Conservation (phyloP, 2,113 vertebrate species). For the Rhinogobius similis region DNA sequence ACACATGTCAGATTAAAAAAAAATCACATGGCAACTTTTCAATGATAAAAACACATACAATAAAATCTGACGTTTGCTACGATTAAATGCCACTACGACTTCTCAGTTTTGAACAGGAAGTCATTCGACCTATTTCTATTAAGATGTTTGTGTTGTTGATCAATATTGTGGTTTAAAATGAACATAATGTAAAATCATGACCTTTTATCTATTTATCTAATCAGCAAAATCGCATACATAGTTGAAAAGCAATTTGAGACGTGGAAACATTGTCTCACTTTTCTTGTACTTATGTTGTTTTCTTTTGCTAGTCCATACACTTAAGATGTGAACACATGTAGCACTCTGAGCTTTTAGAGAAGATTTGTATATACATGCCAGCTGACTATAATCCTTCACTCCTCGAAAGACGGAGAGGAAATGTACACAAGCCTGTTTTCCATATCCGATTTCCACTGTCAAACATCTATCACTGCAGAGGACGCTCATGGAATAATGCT, state of each 20-base stretch:
- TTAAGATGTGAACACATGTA: slow-evolving; percentile 17
- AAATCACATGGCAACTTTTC: too few species aligned
- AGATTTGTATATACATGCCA: slow-evolving; percentile 6
- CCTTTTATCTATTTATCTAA: not conserved
- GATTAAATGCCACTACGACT: too few species aligned
- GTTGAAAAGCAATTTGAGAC: not conserved
- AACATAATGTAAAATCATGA: too few species aligned
- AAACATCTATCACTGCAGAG: slow-evolving; percentile 49
- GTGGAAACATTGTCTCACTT: not conserved
- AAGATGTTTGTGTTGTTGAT: too few species aligned
- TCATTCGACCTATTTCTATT: too few species aligned
- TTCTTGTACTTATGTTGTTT: slow-evolving; percentile 34
- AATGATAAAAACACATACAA: too few species aligned
- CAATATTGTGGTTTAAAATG: too few species aligned
- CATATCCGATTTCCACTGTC: slow-evolving; percentile 60
- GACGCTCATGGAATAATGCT: slow-evolving; percentile 51
- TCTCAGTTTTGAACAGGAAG: too few species aligned
- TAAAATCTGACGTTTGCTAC: too few species aligned
- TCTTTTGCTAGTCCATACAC: slow-evolving; percentile 36
- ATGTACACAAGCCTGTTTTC: slow-evolving; percentile 58
- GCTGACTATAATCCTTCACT: slow-evolving; percentile 45
- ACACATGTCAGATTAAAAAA: too few species aligned
- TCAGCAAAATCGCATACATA: not conserved
- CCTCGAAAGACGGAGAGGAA: slow-evolving; percentile 44
- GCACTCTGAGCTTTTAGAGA: slow-evolving; percentile 33